These are phyloP conservation scores for Caenorhabditis briggsae DNA, from an alignment of 1,140 invertebrate species.

Conservation along the genomic window DNA sequence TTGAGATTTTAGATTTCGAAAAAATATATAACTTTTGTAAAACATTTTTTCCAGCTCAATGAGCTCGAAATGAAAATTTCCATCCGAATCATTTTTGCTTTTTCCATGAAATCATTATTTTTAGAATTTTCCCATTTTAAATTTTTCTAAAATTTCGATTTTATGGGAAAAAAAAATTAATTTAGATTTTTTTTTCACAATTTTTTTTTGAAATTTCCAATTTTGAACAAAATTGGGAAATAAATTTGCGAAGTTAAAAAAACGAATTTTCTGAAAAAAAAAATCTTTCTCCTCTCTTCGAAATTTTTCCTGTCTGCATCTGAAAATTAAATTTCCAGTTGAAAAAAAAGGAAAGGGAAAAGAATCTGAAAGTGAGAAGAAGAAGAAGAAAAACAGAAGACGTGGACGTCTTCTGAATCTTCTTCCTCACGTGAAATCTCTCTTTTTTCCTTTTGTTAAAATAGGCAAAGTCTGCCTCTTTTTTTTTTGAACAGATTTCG, in stretches of 20 bases:
- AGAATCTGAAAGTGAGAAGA: slow-evolving; percentile 37
- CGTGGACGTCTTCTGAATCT: not conserved
- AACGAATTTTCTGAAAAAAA: not conserved
- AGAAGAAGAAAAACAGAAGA: not conserved
- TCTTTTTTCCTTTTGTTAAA: slow-evolving; percentile 2
- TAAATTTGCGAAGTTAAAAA: not conserved
- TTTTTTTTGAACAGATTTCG: too few species aligned
- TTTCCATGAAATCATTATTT: too few species aligned
- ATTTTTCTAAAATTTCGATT: too few species aligned
- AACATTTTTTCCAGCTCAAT: too few species aligned
- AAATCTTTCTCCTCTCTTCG: not conserved
- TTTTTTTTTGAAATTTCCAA: not conserved
- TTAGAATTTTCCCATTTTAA: too few species aligned
- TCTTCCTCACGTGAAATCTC: not conserved
- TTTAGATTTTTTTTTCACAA: not conserved
- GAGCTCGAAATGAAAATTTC: too few species aligned
- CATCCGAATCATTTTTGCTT: too few species aligned
- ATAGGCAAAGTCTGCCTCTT: too few species aligned
- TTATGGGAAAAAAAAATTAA: too few species aligned
- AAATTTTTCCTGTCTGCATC: not conserved
- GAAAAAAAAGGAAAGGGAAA: not conserved
- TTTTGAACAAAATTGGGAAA: too few species aligned
- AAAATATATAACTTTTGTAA: too few species aligned
- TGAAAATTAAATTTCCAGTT: slow-evolving; percentile 39
- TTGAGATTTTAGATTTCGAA: too few species aligned